Percentiles rank a stretch among this genome's conserved stretches.
These are phyloP conservation scores for Pseudopodoces humilis DNA, from an alignment of 2,113 vertebrate genomes.

Conservation along the genomic window DNA sequence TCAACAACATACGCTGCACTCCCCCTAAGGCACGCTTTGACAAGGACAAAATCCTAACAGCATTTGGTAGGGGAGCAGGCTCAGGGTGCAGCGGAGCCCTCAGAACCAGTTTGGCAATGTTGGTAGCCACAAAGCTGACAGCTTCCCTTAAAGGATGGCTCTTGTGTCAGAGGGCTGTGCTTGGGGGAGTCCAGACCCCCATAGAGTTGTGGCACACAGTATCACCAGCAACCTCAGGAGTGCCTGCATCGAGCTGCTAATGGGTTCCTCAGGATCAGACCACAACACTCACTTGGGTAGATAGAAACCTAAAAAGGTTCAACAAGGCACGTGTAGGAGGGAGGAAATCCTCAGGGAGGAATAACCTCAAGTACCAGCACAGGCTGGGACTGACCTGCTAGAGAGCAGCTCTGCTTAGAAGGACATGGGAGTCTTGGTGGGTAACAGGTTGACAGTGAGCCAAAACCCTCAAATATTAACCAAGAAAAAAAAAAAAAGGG, in stretches of 20 bases:
- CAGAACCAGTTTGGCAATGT: not conserved
- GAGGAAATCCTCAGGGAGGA: too few relatives aligned
- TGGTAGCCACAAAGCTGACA: not conserved
- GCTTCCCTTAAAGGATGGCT: not conserved
- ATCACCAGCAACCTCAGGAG: not conserved
- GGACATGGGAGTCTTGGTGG: not conserved
- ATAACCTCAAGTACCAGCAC: not conserved
- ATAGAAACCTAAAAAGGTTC: not conserved
- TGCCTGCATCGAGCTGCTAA: not conserved
- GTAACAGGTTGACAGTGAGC: not conserved
- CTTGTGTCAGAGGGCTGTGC: not conserved
- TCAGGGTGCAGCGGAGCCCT: not conserved
- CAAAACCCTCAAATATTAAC: not conserved
- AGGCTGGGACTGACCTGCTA: not conserved
- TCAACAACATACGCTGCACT: not conserved
- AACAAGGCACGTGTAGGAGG: too few relatives aligned
- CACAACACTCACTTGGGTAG: rapidly evolving
- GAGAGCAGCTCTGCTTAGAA: not conserved
- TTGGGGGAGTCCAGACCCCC: not conserved
- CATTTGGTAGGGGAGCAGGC: not conserved
- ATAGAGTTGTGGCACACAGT: not conserved
- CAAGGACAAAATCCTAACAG: conserved; percentile 6
- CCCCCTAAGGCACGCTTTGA: not conserved
- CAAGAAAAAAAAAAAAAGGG: not conserved
- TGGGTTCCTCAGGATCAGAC: not conserved